Evolutionary conservation across 2,888 invertebrate genomes (phyloP).

Genomic region (Dichetophora obliterata): DNA sequence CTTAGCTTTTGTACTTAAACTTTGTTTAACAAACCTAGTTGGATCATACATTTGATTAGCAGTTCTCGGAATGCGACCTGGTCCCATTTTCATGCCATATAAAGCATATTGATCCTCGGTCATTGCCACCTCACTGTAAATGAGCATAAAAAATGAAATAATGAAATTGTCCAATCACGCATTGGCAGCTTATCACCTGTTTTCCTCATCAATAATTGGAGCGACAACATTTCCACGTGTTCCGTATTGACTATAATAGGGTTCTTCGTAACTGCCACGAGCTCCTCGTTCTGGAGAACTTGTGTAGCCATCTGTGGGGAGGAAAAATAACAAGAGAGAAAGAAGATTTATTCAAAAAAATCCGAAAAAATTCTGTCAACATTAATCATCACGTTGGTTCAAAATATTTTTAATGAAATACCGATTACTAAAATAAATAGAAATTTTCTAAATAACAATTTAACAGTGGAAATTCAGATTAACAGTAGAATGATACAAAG

Average conservation of each 20-base stretch:
- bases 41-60: constrained; percentile 70
- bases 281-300: constrained; percentile 87
- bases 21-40: constrained; percentile 59
- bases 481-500: too few species aligned
- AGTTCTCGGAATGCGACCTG: constrained; percentile 72
- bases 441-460: too few species aligned
- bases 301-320: constrained; percentile 80
- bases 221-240: constrained; percentile 79
- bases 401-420: too few species aligned
- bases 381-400: too few species aligned
- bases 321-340: constrained; percentile 4
- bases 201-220: constrained; percentile 92
- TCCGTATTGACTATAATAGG: constrained; percentile 87
- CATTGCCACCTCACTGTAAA: constrained; percentile 75
- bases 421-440: too few species aligned
- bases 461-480: too few species aligned
- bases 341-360: too few species aligned
- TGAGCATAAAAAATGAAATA: not conserved
- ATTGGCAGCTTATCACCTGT: constrained; percentile 68
- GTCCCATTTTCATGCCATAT: constrained; percentile 77
- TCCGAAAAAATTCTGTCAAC: too few species aligned
- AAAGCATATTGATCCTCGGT: constrained; percentile 80
- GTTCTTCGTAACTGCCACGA: constrained; percentile 84
- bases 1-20: not conserved
- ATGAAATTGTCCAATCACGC: not conserved